Percentiles rank a stretch among this genome's conserved stretches.
Evolutionary conservation across 2,888 invertebrate genomes (phyloP).

Genomic region (Isotomurus palustris): DNA sequence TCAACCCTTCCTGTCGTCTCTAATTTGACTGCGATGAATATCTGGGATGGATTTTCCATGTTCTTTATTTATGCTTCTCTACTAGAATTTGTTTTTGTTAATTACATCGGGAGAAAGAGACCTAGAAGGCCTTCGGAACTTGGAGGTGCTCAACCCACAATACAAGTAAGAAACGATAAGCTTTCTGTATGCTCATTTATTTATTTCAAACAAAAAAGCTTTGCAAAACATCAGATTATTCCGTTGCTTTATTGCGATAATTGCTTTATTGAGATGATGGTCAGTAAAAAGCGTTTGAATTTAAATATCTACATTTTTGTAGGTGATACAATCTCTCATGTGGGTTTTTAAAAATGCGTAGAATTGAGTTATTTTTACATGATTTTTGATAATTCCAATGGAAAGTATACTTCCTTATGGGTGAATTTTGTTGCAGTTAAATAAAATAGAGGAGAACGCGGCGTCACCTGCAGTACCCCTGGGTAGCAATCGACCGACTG

Average conservation of each 20-base stretch:
- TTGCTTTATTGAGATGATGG: too few species aligned
- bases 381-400: too few species aligned
- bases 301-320: too few species aligned
- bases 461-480: constrained; percentile 35
- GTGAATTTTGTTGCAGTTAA: constrained; percentile 26
- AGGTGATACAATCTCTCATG: too few species aligned
- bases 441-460: constrained; percentile 43
- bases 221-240: too few species aligned
- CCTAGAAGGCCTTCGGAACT: constrained; percentile 56
- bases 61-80: constrained; percentile 93
- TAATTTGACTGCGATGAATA: constrained; percentile 91
- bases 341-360: too few species aligned
- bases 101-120: constrained; percentile 86
- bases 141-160: constrained; percentile 1
- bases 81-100: constrained; percentile 89
- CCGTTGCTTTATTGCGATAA: too few species aligned
- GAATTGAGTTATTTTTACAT: too few species aligned
- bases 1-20: constrained; percentile 84
- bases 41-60: constrained; percentile 64
- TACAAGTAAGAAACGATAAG: constrained; percentile 4
- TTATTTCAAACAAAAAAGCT: too few species aligned
- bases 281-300: too few species aligned
- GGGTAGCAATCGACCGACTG: constrained; percentile 57
- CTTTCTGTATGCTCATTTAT: too few species aligned
- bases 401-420: too few species aligned